These are phyloP conservation scores for Bothrops alternatus DNA, from an alignment of 2,797 vertebrate genomes.

Conservation along the genomic window DNA sequence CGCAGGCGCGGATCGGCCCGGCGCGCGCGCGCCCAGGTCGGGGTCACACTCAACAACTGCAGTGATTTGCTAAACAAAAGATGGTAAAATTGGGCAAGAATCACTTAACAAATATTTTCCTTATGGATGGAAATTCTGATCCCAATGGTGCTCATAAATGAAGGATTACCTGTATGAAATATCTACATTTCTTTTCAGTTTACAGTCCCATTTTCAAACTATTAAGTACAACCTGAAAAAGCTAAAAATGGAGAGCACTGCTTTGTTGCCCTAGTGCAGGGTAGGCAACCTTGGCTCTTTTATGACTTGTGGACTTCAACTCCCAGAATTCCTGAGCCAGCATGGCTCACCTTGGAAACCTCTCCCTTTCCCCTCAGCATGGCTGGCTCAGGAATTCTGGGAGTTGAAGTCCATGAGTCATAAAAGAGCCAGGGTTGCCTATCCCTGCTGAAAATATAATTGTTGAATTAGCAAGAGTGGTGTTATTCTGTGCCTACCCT, in stretches of 20 bases:
- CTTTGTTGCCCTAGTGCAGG: background rate
- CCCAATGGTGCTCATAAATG: background rate
- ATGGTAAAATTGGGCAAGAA: background rate
- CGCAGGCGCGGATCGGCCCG: no score
- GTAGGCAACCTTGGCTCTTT: no score
- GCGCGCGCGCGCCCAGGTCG: no score
- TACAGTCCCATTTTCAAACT: background rate
- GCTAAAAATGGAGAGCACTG: background rate
- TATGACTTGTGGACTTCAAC: no score
- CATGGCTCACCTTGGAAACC: no score
- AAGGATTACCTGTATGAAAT: background rate
- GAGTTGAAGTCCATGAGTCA: no score
- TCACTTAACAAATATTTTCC: background rate
- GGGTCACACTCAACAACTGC: background rate
- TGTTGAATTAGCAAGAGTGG: background rate
- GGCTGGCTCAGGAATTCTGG: no score
- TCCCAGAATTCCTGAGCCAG: no score
- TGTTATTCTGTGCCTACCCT: accelerated
- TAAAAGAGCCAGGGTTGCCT: no score
- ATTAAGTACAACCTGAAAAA: background rate
- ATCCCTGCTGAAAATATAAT: background rate
- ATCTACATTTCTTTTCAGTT: background rate
- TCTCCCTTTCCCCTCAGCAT: no score
- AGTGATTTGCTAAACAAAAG: background rate
- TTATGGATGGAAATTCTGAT: background rate